A percentile compares a stretch with the other conserved stretches of the same genome.
Evolutionary conservation across 2,797 vertebrate species (phyloP).

Genomic region (Myripristis jacobus): DNA sequence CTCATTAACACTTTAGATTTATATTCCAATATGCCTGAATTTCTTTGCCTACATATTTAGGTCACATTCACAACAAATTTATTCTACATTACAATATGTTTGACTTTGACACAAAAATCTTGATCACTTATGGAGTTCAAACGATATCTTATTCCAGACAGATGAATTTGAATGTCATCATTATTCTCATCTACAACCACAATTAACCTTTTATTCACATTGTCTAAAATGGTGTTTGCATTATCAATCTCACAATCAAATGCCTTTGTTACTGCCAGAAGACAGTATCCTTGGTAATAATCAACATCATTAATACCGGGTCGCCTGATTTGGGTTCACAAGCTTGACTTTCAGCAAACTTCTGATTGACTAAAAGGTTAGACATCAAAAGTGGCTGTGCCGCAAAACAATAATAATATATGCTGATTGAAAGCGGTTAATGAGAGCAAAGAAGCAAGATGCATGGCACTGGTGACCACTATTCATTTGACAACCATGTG

Average conservation of each 20-base stretch:
- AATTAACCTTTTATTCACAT: constrained; percentile 72
- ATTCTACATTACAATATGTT: constrained; percentile 4
- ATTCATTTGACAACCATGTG: background rate
- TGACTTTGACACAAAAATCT: constrained; percentile 31
- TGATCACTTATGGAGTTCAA: constrained; percentile 48
- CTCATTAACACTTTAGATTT: background rate
- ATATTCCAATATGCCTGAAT: background rate
- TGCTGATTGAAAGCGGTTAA: background rate
- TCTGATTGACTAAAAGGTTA: constrained; percentile 27
- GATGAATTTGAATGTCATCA: constrained; percentile 50
- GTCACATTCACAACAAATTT: constrained; percentile 14
- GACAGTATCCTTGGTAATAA: constrained; percentile 46
- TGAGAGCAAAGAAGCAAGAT: too few species aligned
- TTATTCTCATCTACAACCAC: constrained; percentile 49
- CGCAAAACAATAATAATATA: background rate
- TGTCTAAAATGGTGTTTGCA: constrained; percentile 50
- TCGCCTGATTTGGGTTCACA: constrained; percentile 33
- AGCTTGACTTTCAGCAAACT: constrained; percentile 35
- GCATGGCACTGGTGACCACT: background rate
- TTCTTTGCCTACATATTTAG: background rate
- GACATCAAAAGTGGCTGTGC: background rate
- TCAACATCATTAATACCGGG: constrained; percentile 49
- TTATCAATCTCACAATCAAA: constrained; percentile 63
- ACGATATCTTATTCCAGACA: constrained; percentile 39
- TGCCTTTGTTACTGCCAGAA: constrained; percentile 38